Percentiles rank a stretch among this genome's conserved stretches.
These are phyloP conservation scores for Sebastolobus altivelis DNA, from an alignment of 2,797 vertebrate species.

Conservation along the genomic window DNA sequence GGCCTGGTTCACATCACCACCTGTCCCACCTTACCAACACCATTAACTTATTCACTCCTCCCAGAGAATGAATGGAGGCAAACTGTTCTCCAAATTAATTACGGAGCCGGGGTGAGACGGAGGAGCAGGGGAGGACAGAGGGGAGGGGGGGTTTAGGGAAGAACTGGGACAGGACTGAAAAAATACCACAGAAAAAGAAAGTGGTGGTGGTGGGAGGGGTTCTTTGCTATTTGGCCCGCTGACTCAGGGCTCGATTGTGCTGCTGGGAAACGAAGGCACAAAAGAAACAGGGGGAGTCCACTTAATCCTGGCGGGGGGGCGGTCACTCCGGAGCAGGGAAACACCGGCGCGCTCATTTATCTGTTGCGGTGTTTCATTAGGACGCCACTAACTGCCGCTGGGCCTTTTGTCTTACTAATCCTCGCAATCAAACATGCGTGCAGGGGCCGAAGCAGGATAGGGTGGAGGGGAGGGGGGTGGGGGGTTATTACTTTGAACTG, in stretches of 20 bases:
- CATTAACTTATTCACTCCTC: conserved; percentile 48
- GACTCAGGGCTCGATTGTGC: conserved; percentile 71
- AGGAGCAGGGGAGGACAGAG: neutral
- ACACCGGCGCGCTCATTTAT: conserved; percentile 75
- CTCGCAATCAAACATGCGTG: conserved; percentile 70
- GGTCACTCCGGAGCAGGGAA: conserved; percentile 67
- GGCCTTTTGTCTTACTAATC: conserved; percentile 76
- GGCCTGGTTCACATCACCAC: conserved; percentile 31
- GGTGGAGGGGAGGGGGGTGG: neutral
- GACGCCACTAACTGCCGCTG: conserved; percentile 60
- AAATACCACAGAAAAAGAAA: conserved; percentile 37
- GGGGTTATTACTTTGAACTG: conserved; percentile 38
- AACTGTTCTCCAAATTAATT: conserved; percentile 52
- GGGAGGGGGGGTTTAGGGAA: neutral
- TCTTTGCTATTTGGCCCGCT: conserved; percentile 41
- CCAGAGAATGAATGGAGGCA: conserved; percentile 32
- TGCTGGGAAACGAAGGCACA: conserved; percentile 78
- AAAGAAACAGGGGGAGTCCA: conserved; percentile 82
- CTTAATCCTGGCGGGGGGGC: conserved; percentile 78
- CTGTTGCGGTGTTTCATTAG: conserved; percentile 78
- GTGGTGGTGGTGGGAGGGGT: conserved; percentile 6
- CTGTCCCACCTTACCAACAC: conserved; percentile 45
- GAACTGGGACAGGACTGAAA: neutral
- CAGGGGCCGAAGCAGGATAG: conserved; percentile 27
- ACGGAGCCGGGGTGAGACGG: conserved; percentile 3